A percentile compares a stretch with the other conserved stretches of the same genome.
Evolutionary conservation across 2,797 vertebrate genomes (phyloP).

Genomic region (Hyperoplus immaculatus): DNA sequence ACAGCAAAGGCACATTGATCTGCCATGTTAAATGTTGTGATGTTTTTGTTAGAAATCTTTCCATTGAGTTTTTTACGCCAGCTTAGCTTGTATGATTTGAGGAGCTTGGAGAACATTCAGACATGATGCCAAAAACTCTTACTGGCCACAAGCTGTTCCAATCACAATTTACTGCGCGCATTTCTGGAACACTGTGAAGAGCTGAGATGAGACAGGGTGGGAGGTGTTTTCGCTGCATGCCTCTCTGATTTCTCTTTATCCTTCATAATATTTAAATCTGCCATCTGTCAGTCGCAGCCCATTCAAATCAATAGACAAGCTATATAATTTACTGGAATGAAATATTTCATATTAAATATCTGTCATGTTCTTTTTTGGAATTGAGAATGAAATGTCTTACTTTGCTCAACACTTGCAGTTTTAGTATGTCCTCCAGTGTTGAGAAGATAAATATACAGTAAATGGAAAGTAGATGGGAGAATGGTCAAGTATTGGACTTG

Average conservation of each 20-base stretch:
- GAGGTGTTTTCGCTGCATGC: constrained; percentile 46
- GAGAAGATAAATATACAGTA: constrained; percentile 17
- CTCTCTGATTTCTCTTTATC: constrained; percentile 58
- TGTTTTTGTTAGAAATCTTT: constrained; percentile 11
- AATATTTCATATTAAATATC: neutral
- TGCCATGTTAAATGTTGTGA: neutral
- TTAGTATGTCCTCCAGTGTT: constrained; percentile 21
- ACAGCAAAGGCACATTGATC: neutral
- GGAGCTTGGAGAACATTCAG: constrained; percentile 29
- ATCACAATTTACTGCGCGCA: constrained; percentile 34
- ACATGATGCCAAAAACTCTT: constrained; percentile 26
- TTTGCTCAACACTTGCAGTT: constrained; percentile 14
- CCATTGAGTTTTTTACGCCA: neutral
- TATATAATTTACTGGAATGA: constrained; percentile 3
- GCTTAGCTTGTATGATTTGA: constrained; percentile 34
- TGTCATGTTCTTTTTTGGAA: neutral
- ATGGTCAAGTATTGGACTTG: constrained; percentile 17
- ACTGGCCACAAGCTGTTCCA: constrained; percentile 35
- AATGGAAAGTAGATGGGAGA: constrained; percentile 29
- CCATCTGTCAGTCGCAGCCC: constrained; percentile 43
- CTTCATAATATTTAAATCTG: constrained; percentile 45
- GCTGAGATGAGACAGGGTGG: constrained; percentile 43
- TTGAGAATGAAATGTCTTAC: constrained; percentile 16
- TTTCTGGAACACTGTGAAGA: constrained; percentile 46
- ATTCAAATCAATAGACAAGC: constrained; percentile 29